Percentiles rank a stretch among this genome's conserved stretches.
These are phyloP conservation scores for Tinea trinotella DNA, from an alignment of 2,888 invertebrate genomes.

Conservation along the genomic window DNA sequence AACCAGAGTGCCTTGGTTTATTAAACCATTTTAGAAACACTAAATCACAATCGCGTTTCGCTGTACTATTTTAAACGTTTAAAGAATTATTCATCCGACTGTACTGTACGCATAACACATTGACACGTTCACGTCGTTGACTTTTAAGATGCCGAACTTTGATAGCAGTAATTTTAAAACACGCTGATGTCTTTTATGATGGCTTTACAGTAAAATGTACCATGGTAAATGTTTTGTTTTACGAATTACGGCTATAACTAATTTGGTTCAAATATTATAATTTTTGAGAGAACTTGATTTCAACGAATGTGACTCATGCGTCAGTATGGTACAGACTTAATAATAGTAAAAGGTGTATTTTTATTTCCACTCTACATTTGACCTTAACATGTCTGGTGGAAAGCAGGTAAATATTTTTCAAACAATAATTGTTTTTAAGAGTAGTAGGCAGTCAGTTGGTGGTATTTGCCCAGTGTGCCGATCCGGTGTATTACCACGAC, in stretches of 20 bases:
- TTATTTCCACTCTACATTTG: no score
- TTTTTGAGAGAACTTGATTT: not conserved
- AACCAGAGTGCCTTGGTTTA: no score
- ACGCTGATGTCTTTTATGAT: conserved; percentile 32
- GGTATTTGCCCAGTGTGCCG: no score
- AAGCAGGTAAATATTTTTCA: no score
- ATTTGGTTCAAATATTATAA: not conserved
- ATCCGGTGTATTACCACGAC: no score
- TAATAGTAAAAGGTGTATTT: no score
- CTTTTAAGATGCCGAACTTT: conserved; percentile 53
- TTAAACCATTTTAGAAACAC: no score
- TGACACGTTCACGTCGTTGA: conserved; percentile 43
- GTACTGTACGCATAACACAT: conserved; percentile 30
- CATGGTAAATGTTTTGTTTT: conserved; percentile 17
- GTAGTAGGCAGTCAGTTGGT: no score
- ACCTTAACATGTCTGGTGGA: no score
- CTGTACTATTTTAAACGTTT: not conserved
- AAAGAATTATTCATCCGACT: not conserved
- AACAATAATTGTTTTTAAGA: no score
- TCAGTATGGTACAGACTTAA: no score
- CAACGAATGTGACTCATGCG: not conserved
- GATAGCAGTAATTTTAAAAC: conserved; percentile 34
- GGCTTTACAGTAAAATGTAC: conserved; percentile 39
- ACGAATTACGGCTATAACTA: conserved; percentile 16
- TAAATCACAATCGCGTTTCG: no score